phyloP scores from a whole-genome alignment of 2,888 invertebrate species.

The Reticulitermes lucifugus region DNA sequence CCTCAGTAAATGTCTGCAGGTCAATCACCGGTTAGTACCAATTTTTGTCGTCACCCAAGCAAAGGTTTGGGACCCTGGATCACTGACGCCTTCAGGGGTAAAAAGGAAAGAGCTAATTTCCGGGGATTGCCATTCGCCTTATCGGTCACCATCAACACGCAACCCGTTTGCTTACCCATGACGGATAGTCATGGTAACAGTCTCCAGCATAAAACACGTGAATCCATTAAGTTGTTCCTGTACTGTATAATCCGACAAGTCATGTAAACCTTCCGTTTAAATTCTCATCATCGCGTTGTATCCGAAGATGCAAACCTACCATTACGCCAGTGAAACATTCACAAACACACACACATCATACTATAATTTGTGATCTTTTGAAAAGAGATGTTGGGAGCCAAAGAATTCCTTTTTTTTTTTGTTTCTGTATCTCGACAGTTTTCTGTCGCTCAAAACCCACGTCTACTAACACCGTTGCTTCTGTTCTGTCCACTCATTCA shows the following conservation, averaged over 20 bases:
- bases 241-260: not conserved
- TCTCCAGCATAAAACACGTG: not conserved
- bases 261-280: slow-evolving; percentile 1
- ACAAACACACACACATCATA: not conserved
- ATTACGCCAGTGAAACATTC: not conserved
- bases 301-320: not conserved
- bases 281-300: not conserved
- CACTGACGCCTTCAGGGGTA: not conserved
- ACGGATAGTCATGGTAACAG: slow-evolving; percentile 28
- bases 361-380: not conserved
- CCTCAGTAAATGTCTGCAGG: not conserved
- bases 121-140: slow-evolving; percentile 21
- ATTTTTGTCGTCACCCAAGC: slow-evolving; percentile 19
- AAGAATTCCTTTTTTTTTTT: not conserved
- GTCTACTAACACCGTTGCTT: not conserved
- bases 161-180: slow-evolving; percentile 22
- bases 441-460: not conserved
- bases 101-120: slow-evolving; percentile 35
- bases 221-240: not conserved
- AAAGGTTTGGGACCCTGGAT: slow-evolving; percentile 9
- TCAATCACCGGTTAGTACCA: slow-evolving; percentile 1
- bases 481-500: not conserved
- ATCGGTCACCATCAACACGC: slow-evolving; percentile 37
- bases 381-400: not conserved
- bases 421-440: not conserved